Evolutionary conservation across 2,113 vertebrate genomes (phyloP).

Genomic region (Cariama cristata): DNA sequence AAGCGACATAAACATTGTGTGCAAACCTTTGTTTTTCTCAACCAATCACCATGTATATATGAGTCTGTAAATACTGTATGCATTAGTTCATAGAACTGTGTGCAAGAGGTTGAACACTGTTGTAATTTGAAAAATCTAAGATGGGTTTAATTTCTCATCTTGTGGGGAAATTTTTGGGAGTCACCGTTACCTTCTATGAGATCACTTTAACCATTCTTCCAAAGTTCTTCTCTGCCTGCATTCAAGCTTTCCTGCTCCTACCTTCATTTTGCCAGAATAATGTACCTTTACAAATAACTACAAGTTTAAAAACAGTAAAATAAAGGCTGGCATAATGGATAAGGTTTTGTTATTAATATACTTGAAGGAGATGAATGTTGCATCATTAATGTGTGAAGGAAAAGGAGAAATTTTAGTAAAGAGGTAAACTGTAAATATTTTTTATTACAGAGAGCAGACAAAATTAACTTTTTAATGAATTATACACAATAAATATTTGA

Average conservation of each 20-base stretch:
- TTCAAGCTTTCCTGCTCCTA: background rate
- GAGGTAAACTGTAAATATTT: background rate
- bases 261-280: background rate
- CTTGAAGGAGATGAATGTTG: background rate
- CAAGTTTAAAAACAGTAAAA: background rate
- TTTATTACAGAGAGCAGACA: background rate
- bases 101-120: background rate
- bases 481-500: background rate
- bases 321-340: background rate
- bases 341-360: background rate
- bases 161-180: background rate
- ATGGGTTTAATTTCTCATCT: background rate
- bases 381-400: background rate
- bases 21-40: background rate
- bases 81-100: background rate
- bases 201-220: background rate
- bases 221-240: background rate
- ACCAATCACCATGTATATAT: background rate
- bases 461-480: background rate
- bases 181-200: background rate
- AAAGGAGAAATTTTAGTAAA: background rate
- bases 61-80: background rate
- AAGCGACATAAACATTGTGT: background rate
- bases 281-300: background rate
- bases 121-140: background rate